Evolutionary conservation across 2,797 vertebrate species (phyloP), one percentile per base, ranked within the genome.

Genomic region (Hylomyscus alleni): DNA sequence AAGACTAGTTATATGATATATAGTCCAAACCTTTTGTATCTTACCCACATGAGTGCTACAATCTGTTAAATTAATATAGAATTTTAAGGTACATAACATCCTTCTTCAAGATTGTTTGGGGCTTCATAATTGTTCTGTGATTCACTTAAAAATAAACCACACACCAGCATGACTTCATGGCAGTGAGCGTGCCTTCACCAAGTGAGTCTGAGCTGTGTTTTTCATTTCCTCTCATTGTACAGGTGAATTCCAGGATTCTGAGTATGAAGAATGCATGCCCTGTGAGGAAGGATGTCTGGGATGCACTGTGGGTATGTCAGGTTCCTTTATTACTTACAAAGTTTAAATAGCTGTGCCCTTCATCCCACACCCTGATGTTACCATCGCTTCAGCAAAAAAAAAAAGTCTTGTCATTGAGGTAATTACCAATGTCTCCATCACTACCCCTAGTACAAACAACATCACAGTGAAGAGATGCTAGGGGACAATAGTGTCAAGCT

Each of bases 271-370:
- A 29, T 99, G 99, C 37, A 17, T 99, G 65, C 96, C 98, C 44
- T 99, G 99, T 98, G 98, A 99, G 88, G 98, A 99, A 14, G 99
- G 99, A 94, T 99, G 99, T 88, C 98, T 98, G 94, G 98, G 98
- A 14, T 99, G 99, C 96, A 90, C 98, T 95, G 75, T 52, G n/a
- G 99, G 99, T 99, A 98, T 98, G 99, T 98, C 92, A 92, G 93
- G 24, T 56, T 50, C 95, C 52, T 92, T 60, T 76, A 17, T 73
- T 89, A 69, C 84, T 76, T 81, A 77, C 44, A 82, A 31, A 44
- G 12, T 20, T 92, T 54, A 88, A 91, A 65, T 13, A 67, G 20
- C 31, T 31, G 3, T 76, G 11, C 34, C 44, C 44, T 73, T 76
- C 58, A 10, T 40, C 56, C 29, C 24, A 50, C 40, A 60, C 14